Evolutionary conservation across 2,888 invertebrate genomes (phyloP).

Genomic region (Hesperia comma): DNA sequence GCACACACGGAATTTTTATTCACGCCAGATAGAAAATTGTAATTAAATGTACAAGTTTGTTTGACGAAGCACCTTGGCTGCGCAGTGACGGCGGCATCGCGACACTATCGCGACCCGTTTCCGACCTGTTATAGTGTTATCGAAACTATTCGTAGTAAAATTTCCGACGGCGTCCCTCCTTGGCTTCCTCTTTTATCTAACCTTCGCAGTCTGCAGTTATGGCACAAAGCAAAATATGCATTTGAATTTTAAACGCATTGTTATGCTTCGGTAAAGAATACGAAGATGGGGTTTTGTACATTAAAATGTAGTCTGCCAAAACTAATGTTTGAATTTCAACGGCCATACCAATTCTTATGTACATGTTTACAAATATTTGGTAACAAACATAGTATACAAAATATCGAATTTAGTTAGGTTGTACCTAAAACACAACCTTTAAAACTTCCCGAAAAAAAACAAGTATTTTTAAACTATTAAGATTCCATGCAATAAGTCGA

Average conservation of each 20-base stretch:
- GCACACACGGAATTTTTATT: conserved; percentile 66
- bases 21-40: conserved; percentile 67
- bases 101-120: conserved; percentile 48
- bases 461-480: no score
- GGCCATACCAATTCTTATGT: no score
- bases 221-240: conserved; percentile 24
- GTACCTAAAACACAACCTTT: no score
- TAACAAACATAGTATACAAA: no score
- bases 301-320: not conserved
- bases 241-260: conserved; percentile 31
- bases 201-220: conserved; percentile 43
- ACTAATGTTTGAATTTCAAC: no score
- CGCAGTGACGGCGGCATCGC: conserved; percentile 50
- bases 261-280: conserved; percentile 7
- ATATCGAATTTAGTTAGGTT: no score
- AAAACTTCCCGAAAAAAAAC: no score
- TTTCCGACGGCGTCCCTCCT: conserved; percentile 56
- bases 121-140: conserved; percentile 49
- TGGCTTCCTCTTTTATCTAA: conserved; percentile 53
- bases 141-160: conserved; percentile 44
- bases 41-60: conserved; percentile 75
- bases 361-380: no score
- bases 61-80: conserved; percentile 52
- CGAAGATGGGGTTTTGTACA: conserved; percentile 1
- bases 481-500: no score